Conservation (phyloP, 2,113 vertebrate genomes). For the Axis porcinus region DNA sequence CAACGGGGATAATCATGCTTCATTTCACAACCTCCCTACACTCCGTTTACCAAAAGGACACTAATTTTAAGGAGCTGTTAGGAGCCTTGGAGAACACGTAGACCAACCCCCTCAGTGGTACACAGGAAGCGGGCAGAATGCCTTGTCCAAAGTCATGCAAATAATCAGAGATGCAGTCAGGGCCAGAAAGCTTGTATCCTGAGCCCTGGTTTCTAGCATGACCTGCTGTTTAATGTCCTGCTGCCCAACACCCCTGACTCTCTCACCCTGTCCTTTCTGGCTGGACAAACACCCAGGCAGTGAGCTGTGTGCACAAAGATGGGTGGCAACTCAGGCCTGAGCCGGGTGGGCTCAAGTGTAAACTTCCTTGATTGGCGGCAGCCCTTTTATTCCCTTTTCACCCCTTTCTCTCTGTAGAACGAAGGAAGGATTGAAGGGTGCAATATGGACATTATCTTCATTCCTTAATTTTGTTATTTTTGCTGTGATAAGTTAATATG, state of each 20-base stretch:
- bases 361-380: not conserved
- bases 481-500: not conserved
- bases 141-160: not conserved
- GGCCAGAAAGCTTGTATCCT: not conserved
- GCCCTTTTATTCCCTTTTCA: not conserved
- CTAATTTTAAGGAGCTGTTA: conserved; percentile 8
- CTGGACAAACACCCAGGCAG: not conserved
- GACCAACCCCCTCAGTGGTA: not conserved
- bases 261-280: not conserved
- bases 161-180: not conserved
- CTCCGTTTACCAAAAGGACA: not conserved
- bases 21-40: not conserved
- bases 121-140: not conserved
- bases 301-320: not conserved
- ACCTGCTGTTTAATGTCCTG: not conserved
- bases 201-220: not conserved
- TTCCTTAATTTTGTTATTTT: not conserved
- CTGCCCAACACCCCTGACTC: too few relatives aligned
- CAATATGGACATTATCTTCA: not conserved
- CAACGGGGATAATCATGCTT: not conserved
- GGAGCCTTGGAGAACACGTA: not conserved
- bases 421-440: not conserved
- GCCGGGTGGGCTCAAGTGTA: not conserved
- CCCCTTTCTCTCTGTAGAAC: not conserved
- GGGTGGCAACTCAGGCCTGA: not conserved